phyloP scores from a whole-genome alignment of 1,140 invertebrate genomes.

The Wiebesia pumilae region DNA sequence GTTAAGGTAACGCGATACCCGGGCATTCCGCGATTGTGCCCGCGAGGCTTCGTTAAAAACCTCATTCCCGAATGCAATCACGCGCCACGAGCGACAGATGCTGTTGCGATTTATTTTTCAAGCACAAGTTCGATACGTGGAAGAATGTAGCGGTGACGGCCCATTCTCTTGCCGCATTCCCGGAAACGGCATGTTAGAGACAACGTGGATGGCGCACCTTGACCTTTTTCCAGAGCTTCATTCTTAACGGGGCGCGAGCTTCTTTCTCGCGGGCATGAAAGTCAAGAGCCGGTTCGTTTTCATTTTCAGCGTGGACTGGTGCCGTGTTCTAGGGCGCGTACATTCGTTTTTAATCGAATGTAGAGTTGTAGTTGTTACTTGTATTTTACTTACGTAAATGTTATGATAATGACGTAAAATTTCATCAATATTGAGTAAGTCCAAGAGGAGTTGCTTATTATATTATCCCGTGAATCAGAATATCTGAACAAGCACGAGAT shows the following conservation, averaged over 20 bases:
- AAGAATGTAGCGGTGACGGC: constrained; percentile 25
- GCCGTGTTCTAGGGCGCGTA: background rate
- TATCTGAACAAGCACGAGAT: too few species aligned
- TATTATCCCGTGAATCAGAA: too few species aligned
- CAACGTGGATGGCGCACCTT: background rate
- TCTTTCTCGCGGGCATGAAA: too few species aligned
- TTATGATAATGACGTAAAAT: too few species aligned
- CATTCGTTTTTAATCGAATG: too few species aligned
- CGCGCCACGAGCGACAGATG: constrained; percentile 1
- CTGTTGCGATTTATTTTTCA: constrained; percentile 1
- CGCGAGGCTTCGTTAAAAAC: constrained; percentile 29
- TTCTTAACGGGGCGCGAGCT: background rate
- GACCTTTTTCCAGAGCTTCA: background rate
- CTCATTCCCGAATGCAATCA: constrained; percentile 47
- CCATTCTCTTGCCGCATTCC: background rate
- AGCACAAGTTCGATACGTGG: constrained; percentile 45
- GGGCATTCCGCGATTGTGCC: background rate
- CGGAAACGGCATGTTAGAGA: too few species aligned
- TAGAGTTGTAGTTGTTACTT: too few species aligned
- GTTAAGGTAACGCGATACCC: background rate
- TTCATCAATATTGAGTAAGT: too few species aligned
- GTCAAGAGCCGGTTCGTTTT: too few species aligned
- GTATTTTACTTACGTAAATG: too few species aligned
- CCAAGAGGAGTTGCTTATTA: too few species aligned
- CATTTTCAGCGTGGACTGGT: too few species aligned